phyloP scores from a whole-genome alignment of 2,113 vertebrate species.

The Ifrita kowaldi region DNA sequence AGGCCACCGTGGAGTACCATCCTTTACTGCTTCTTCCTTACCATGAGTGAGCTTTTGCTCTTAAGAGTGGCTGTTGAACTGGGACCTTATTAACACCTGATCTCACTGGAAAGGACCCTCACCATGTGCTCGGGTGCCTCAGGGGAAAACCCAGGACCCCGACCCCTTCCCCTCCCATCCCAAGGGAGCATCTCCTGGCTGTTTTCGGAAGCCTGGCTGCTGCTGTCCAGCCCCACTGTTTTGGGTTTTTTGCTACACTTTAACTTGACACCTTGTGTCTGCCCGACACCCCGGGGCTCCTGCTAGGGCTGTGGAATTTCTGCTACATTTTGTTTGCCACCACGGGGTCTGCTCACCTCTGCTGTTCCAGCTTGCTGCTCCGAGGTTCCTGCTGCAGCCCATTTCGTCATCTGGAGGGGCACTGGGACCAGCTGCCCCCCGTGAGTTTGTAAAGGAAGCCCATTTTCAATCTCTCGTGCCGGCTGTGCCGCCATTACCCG shows the following conservation, averaged over 20 bases:
- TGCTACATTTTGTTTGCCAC: background rate
- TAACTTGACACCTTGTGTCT: background rate
- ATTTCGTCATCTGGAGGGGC: background rate
- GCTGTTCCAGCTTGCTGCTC: accelerated
- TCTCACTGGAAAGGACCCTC: background rate
- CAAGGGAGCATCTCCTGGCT: accelerated
- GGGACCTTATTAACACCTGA: background rate
- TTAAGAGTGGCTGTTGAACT: accelerated
- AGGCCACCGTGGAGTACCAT: accelerated
- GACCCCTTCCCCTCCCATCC: background rate
- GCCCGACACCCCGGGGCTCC: accelerated
- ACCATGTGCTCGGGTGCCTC: background rate
- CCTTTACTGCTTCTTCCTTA: background rate
- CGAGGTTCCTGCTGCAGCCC: background rate
- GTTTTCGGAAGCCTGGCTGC: accelerated
- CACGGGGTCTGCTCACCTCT: accelerated
- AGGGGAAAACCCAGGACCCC: accelerated
- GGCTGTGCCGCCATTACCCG: accelerated
- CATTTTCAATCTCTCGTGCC: no score
- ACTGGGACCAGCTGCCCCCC: accelerated
- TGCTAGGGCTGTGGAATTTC: background rate
- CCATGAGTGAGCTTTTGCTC: accelerated
- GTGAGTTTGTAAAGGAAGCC: background rate
- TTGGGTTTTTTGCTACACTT: background rate
- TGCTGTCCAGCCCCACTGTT: no score